These are phyloP conservation scores for Phocides pigmalion DNA, from an alignment of 1,140 invertebrate genomes.

Conservation along the genomic window DNA sequence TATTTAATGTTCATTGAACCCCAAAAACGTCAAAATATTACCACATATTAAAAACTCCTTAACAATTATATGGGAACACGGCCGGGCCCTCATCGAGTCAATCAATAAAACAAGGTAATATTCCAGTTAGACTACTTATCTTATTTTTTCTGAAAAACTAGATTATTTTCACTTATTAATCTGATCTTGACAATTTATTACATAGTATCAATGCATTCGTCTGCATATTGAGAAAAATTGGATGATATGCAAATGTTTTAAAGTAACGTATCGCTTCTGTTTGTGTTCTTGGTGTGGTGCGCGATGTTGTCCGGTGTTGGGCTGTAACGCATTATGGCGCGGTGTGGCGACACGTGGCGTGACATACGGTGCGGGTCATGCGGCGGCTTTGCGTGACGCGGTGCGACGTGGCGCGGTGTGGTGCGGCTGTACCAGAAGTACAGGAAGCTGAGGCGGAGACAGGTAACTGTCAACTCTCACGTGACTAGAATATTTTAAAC, in stretches of 20 bases:
- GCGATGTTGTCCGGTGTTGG: slow-evolving; percentile 19
- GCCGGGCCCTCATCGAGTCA: too few relatives aligned
- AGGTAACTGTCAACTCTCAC: slow-evolving; percentile 86
- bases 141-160: too few relatives aligned
- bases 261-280: slow-evolving; percentile 45
- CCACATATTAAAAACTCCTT: too few relatives aligned
- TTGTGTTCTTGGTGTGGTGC: slow-evolving; percentile 39
- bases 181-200: too few relatives aligned
- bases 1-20: background rate
- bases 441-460: slow-evolving; percentile 94
- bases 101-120: too few relatives aligned
- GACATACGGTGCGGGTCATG: slow-evolving; percentile 88
- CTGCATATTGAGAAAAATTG: background rate
- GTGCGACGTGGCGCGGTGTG: slow-evolving; percentile 23
- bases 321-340: background rate
- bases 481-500: background rate
- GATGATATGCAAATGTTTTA: slow-evolving; percentile 8
- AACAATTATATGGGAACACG: too few relatives aligned
- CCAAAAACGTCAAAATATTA: too few relatives aligned
- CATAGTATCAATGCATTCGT: too few relatives aligned
- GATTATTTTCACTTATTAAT: too few relatives aligned
- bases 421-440: slow-evolving; percentile 88
- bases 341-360: slow-evolving; percentile 11
- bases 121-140: too few relatives aligned
- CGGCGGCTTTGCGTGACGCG: slow-evolving; percentile 74